Evolutionary conservation across 2,888 invertebrate genomes (phyloP), one percentile per base, ranked within the genome.

Genomic region (Elegia similella): DNA sequence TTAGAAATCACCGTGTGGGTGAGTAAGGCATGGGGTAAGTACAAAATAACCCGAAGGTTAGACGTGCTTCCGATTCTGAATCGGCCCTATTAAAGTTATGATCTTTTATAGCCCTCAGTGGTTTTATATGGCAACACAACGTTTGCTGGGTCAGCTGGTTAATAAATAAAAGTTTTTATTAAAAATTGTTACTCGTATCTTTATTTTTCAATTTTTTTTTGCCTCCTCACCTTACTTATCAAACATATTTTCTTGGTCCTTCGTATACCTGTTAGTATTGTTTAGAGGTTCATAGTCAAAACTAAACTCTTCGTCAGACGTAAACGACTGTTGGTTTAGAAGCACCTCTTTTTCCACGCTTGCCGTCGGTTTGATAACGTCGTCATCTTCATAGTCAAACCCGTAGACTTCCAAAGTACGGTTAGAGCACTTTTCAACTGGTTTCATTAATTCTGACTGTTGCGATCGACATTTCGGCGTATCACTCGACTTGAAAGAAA

Each of bases 401-500:
- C 73, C 76, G 7, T 67, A 69, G 0, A 84, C 83, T 65, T 77
- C 65, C 23, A 84, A 58, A 0, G 83, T 81, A 59, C 75, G 76
- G 7, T 59, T 52, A 0, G 81, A 81, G 1, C 63, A 59, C 1
- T 29, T 46, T 46, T 46, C 44, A 7, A 29, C 44, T 16, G 32
- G n/a, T 56, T 12, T 57, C 50, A 0, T 50, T 46, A 42, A 53
- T 16, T 23, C 62, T 46, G 6, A 38, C 10, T 17, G 48, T 23
- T 12, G 57, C 23, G 42, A 53, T 44, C 6, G 59, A 30, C 0
- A 42, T 16, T 8, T 30, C 15, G 15, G 32, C 8, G 8, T 30
- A 15, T 48, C 48, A 32, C 7, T 13, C 7, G 12, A 15, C 2
- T 10, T 32, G 13, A 38, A n/a, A 38, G 38, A n/a, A 12, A 8